These are phyloP conservation scores for Pissodes strobi DNA, from an alignment of 1,140 invertebrate species.

Conservation along the genomic window DNA sequence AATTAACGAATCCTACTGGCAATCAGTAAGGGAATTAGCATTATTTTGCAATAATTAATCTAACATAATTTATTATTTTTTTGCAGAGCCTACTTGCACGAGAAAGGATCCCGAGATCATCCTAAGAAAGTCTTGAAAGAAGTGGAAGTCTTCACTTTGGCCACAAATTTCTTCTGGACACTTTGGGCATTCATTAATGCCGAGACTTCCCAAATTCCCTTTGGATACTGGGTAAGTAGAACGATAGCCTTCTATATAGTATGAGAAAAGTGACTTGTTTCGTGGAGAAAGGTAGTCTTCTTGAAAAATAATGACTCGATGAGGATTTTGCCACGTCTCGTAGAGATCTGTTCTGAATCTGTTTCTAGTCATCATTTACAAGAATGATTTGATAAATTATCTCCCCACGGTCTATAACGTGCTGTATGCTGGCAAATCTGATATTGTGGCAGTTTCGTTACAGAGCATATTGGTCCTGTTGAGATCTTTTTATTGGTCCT, in stretches of 20 bases:
- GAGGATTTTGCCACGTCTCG: too few species aligned
- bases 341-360: too few species aligned
- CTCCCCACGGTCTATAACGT: too few species aligned
- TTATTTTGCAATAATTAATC: background rate
- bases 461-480: too few species aligned
- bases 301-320: background rate
- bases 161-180: slow-evolving; percentile 92
- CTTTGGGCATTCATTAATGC: slow-evolving; percentile 91
- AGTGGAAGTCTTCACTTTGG: slow-evolving; percentile 79
- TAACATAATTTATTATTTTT: background rate
- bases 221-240: slow-evolving; percentile 92
- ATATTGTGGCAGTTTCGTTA: too few species aligned
- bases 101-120: slow-evolving; percentile 57
- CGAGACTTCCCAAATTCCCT: slow-evolving; percentile 85
- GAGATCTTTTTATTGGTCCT: too few species aligned
- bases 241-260: too few species aligned
- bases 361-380: too few species aligned
- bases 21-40: background rate
- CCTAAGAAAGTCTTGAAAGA: slow-evolving; percentile 72
- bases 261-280: background rate
- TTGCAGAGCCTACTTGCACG: slow-evolving; percentile 45
- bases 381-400: too few species aligned
- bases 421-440: too few species aligned
- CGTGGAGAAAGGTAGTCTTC: background rate
- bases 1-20: background rate